These are phyloP conservation scores for Calliopum simillimum DNA, from an alignment of 2,888 invertebrate genomes.

Conservation along the genomic window DNA sequence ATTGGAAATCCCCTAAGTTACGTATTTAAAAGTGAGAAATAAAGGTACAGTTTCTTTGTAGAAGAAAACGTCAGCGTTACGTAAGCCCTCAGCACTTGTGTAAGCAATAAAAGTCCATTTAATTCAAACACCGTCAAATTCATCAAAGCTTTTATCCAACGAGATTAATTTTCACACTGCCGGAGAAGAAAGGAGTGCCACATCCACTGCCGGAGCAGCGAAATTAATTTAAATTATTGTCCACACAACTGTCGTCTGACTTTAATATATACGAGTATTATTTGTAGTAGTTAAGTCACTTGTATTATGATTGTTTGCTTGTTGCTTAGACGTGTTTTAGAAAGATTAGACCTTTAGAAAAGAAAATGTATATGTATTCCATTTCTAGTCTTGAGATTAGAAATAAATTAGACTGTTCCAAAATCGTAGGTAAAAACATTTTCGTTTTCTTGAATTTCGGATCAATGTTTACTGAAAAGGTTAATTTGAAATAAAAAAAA, in stretches of 20 bases:
- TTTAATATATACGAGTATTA: neutral
- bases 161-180: neutral
- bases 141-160: neutral
- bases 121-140: neutral
- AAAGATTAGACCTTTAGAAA: conserved; percentile 7
- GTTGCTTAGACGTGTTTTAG: neutral
- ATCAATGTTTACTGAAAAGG: too few species aligned
- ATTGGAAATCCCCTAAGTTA: too few species aligned
- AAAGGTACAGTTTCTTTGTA: neutral
- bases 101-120: neutral
- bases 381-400: neutral
- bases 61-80: neutral
- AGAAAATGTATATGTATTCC: conserved; percentile 13
- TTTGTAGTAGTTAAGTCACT: neutral
- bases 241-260: neutral
- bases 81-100: neutral
- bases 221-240: conserved; percentile 31
- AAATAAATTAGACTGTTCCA: too few species aligned
- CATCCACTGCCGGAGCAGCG: conserved; percentile 13
- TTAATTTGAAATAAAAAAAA: too few species aligned
- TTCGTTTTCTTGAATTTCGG: too few species aligned
- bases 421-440: too few species aligned
- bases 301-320: neutral
- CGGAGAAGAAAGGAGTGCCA: conserved; percentile 6
- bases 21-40: neutral